These are phyloP conservation scores for Tinamus major DNA, from an alignment of 2,797 vertebrate species.

Conservation along the genomic window DNA sequence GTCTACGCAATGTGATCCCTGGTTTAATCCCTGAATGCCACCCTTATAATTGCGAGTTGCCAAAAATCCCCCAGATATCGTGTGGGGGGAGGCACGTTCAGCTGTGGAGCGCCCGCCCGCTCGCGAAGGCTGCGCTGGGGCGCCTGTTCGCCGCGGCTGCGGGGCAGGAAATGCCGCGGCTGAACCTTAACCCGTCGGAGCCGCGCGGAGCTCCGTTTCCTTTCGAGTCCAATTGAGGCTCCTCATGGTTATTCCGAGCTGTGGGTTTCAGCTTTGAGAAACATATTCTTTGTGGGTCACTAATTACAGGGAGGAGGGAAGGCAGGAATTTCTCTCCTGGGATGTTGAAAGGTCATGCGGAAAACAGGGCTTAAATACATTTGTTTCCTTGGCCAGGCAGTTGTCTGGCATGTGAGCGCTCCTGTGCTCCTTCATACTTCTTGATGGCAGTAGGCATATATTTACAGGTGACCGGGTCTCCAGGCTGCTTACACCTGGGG, in stretches of 20 bases:
- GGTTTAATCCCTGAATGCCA: neutral
- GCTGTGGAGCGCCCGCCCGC: neutral
- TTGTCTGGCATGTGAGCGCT: neutral
- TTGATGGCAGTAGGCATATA: neutral
- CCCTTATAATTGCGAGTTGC: neutral
- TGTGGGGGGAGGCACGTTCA: neutral
- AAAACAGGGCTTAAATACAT: neutral
- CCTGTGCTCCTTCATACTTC: neutral
- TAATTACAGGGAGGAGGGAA: neutral
- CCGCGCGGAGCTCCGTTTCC: neutral
- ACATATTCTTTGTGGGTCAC: neutral
- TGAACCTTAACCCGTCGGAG: conserved; percentile 10
- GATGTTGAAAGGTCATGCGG: neutral
- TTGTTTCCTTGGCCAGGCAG: conserved; percentile 13
- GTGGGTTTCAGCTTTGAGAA: neutral
- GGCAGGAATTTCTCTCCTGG: neutral
- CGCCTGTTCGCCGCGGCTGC: neutral
- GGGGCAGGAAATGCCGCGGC: neutral
- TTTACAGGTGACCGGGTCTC: neutral
- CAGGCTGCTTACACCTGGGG: neutral
- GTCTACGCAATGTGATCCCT: neutral
- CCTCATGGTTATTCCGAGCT: neutral
- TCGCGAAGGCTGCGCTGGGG: neutral
- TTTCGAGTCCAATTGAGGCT: neutral
- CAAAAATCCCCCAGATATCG: neutral